A percentile compares a stretch with the other conserved stretches of the same genome.
These are phyloP conservation scores for Etheostoma perlongum DNA, from an alignment of 2,797 vertebrate species.

Conservation along the genomic window DNA sequence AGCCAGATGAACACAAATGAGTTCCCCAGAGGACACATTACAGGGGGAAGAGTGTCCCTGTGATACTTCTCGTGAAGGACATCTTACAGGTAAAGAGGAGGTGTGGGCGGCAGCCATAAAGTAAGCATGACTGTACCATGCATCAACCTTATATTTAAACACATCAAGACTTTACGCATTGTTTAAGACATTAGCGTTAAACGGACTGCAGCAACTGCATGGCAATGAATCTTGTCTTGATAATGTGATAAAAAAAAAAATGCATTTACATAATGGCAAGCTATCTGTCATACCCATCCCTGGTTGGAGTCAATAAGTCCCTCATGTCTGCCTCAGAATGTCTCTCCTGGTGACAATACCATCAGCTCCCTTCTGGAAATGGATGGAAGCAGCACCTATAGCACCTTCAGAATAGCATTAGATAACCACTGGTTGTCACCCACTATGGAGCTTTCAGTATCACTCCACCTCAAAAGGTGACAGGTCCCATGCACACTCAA, in stretches of 20 bases:
- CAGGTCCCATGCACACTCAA: slow-evolving; percentile 55
- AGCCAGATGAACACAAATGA: slow-evolving; percentile 87
- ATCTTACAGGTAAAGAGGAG: slow-evolving; percentile 53
- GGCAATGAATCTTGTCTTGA: slow-evolving; percentile 46
- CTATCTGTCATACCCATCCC: slow-evolving; percentile 54
- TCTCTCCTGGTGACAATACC: slow-evolving; percentile 63
- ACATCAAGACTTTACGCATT: neutral
- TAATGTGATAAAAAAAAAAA: slow-evolving; percentile 40
- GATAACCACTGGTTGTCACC: slow-evolving; percentile 69
- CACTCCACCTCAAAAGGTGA: slow-evolving; percentile 65
- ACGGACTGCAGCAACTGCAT: slow-evolving; percentile 15
- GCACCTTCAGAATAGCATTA: slow-evolving; percentile 61
- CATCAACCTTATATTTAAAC: slow-evolving; percentile 29
- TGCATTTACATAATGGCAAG: slow-evolving; percentile 63
- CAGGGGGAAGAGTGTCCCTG: slow-evolving; percentile 58
- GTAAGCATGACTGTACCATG: slow-evolving; percentile 28
- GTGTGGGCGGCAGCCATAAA: slow-evolving; percentile 45
- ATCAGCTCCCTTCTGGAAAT: slow-evolving; percentile 61
- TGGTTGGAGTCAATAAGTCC: slow-evolving; percentile 55
- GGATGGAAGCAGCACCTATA: slow-evolving; percentile 46
- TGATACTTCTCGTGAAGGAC: slow-evolving; percentile 76
- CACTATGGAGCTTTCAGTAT: slow-evolving; percentile 48
- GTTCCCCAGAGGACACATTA: slow-evolving; percentile 68
- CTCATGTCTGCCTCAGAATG: slow-evolving; percentile 46
- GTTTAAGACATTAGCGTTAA: neutral